These are phyloP conservation scores for Enteromius thamalakanensis DNA, from an alignment of 2,797 vertebrate genomes.

Conservation along the genomic window DNA sequence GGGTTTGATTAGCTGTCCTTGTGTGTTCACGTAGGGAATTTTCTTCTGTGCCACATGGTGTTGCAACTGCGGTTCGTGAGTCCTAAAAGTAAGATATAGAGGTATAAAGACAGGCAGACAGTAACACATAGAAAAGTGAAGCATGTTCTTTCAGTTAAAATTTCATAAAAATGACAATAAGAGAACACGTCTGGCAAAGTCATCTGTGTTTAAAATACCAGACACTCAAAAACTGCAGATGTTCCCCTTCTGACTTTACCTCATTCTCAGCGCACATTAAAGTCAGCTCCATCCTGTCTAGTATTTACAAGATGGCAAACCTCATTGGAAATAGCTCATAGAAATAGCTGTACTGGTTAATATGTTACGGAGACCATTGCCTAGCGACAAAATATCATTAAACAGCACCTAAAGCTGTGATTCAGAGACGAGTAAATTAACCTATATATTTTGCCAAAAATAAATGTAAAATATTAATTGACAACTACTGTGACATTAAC, in stretches of 20 bases:
- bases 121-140: constrained; percentile 18
- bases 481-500: not conserved
- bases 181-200: constrained; percentile 51
- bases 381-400: constrained; percentile 40
- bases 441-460: not conserved
- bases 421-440: constrained; percentile 1
- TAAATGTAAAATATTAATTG: not conserved
- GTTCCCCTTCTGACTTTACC: constrained; percentile 52
- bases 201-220: constrained; percentile 59
- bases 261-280: constrained; percentile 51
- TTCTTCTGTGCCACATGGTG: constrained; percentile 98
- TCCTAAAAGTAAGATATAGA: constrained; percentile 70
- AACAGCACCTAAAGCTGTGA: not conserved
- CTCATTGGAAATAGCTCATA: constrained; percentile 50
- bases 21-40: constrained; percentile 85
- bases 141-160: constrained; percentile 57
- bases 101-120: constrained; percentile 20
- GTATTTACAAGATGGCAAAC: constrained; percentile 56
- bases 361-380: constrained; percentile 15
- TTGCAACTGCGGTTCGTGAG: constrained; percentile 88
- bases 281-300: constrained; percentile 45
- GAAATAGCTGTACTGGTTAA: constrained; percentile 36
- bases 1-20: constrained; percentile 84
- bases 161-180: constrained; percentile 49
- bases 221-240: constrained; percentile 54